A percentile compares a stretch with the other conserved stretches of the same genome.
Conservation (phyloP, 1,140 invertebrate species). For the Drosophila funebris region DNA sequence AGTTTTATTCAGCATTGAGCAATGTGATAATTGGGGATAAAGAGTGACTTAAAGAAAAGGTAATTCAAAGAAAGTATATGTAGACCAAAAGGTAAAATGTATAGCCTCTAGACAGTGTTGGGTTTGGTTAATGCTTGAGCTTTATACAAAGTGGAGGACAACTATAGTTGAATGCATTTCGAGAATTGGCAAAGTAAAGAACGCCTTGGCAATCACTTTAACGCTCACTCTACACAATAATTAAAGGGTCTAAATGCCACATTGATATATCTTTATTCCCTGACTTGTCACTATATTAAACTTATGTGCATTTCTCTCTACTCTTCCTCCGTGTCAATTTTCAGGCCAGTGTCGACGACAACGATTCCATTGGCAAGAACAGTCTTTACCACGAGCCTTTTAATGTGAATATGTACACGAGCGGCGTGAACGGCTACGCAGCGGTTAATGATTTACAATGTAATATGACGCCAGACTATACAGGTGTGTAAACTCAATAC, state of each 20-base stretch:
- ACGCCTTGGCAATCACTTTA: background rate
- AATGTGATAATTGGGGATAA: too few relatives aligned
- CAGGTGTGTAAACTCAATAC: constrained; percentile 78
- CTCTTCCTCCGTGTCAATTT: background rate
- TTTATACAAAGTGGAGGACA: too few relatives aligned
- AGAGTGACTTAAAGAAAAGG: too few relatives aligned
- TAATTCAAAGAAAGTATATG: too few relatives aligned
- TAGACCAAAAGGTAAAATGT: too few relatives aligned
- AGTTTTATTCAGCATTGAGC: too few relatives aligned
- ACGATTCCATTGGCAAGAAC: constrained; percentile 84
- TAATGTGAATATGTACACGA: constrained; percentile 84
- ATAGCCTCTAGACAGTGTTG: too few relatives aligned
- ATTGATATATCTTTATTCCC: constrained; percentile 9
- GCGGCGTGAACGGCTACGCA: constrained; percentile 83
- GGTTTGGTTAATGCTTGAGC: too few relatives aligned
- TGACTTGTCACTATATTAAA: constrained; percentile 42
- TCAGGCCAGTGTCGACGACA: constrained; percentile 83
- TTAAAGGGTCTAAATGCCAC: constrained; percentile 11
- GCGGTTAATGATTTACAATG: constrained; percentile 84
- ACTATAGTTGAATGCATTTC: too few relatives aligned
- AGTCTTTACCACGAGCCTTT: constrained; percentile 85
- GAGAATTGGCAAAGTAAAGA: background rate
- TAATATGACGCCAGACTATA: constrained; percentile 84
- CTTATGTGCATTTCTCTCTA: background rate
- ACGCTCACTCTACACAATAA: background rate